Evolutionary conservation across 2,888 invertebrate genomes (phyloP).

Genomic region (Drosophila greeni): DNA sequence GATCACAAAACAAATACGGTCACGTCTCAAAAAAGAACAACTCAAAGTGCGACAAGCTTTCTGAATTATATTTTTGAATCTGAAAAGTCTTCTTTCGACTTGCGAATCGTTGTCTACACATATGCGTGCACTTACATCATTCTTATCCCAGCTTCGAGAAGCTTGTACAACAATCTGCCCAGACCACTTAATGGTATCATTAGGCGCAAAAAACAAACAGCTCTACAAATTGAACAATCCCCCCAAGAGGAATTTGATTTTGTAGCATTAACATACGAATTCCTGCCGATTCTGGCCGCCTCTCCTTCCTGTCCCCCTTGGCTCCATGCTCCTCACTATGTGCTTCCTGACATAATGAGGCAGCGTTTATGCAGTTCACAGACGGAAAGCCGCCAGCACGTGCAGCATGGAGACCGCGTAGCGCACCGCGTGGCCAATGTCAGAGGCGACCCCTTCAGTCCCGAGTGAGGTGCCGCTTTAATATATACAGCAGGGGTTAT

Average conservation of each 20-base stretch:
- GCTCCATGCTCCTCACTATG: constrained; percentile 26
- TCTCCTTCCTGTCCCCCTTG: constrained; percentile 20
- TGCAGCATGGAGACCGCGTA: constrained; percentile 42
- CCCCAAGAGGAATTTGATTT: constrained; percentile 28
- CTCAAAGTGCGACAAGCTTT: background rate
- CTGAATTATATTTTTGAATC: constrained; percentile 1
- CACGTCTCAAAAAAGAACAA: constrained; percentile 15
- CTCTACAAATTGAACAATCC: constrained; percentile 44
- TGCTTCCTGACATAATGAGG: constrained; percentile 56
- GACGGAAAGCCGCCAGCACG: constrained; percentile 42
- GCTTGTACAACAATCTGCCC: constrained; percentile 33
- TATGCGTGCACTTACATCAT: constrained; percentile 22
- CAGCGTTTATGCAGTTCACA: constrained; percentile 68
- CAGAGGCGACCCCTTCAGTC: constrained; percentile 29
- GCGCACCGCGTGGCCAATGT: constrained; percentile 41
- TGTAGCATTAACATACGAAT: constrained; percentile 36
- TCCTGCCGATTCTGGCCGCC: constrained; percentile 27
- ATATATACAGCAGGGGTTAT: constrained; percentile 7
- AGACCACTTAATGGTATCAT: constrained; percentile 42
- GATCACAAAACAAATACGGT: constrained; percentile 7
- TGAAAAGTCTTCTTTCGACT: background rate
- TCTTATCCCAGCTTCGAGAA: constrained; percentile 2
- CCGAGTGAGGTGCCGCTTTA: background rate
- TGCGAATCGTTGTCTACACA: constrained; percentile 7
- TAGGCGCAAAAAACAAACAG: constrained; percentile 30